These are phyloP conservation scores for Nymphalis polychloros DNA, from an alignment of 2,888 invertebrate species.

Conservation along the genomic window DNA sequence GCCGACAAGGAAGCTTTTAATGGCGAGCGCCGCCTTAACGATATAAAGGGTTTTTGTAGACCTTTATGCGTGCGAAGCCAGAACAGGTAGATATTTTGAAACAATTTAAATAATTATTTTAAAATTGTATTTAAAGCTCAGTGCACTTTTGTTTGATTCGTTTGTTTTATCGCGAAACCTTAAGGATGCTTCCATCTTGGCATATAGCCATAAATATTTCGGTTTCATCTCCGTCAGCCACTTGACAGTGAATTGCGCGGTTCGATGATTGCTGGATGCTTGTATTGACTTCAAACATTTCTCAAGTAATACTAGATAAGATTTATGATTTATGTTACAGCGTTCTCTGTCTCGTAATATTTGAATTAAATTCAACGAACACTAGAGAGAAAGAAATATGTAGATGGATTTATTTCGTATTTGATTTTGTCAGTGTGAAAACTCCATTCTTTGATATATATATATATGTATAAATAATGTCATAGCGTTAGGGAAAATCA, in stretches of 20 bases:
- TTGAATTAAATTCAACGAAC: not conserved
- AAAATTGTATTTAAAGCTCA: not conserved
- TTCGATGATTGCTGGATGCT: constrained; percentile 27
- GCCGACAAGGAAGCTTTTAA: too few species aligned
- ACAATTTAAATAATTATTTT: too few species aligned
- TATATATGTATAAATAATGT: too few species aligned
- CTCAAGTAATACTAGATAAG: constrained; percentile 21
- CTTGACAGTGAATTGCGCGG: constrained; percentile 34
- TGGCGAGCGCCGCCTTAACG: too few species aligned
- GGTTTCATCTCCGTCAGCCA: constrained; percentile 28
- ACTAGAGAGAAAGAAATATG: not conserved
- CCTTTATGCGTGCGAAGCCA: too few species aligned
- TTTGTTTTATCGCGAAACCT: constrained; percentile 18
- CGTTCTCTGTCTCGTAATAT: not conserved
- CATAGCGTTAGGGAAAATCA: too few species aligned
- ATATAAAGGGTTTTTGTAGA: too few species aligned
- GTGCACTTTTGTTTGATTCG: not conserved
- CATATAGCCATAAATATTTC: constrained; percentile 32
- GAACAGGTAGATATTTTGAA: too few species aligned
- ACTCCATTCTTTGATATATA: not conserved
- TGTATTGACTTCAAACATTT: constrained; percentile 35
- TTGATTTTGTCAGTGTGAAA: not conserved
- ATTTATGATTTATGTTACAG: constrained; percentile 15
- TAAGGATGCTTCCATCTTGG: constrained; percentile 30
- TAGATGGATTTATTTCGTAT: not conserved